These are phyloP conservation scores for Goniozus legneri DNA, from an alignment of 1,140 invertebrate species.

Conservation along the genomic window DNA sequence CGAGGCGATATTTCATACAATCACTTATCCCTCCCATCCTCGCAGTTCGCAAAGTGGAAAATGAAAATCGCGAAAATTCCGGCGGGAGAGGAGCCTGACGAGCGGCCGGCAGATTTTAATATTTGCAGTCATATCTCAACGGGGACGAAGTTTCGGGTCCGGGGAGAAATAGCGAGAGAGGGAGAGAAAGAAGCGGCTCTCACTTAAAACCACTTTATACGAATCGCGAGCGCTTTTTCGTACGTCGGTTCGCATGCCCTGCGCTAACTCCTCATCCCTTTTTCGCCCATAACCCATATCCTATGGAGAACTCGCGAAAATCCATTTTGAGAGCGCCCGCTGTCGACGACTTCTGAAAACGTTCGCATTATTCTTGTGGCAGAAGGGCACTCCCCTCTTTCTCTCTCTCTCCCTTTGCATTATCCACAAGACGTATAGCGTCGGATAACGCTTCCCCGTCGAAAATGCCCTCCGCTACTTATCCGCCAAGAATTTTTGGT, in stretches of 20 bases:
- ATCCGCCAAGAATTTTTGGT: neutral
- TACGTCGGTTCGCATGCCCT: conserved; percentile 15
- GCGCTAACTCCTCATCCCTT: neutral
- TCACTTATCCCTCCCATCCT: too few species aligned
- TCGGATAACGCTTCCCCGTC: conserved; percentile 22
- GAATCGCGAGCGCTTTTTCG: conserved; percentile 33
- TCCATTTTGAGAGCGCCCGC: conserved; percentile 20
- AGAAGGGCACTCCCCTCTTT: too few species aligned
- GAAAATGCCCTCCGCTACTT: conserved; percentile 7
- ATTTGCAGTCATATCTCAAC: conserved; percentile 42
- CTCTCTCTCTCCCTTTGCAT: conserved; percentile 22
- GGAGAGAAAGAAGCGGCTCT: conserved; percentile 30
- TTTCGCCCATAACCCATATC: conserved; percentile 21
- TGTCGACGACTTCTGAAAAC: conserved; percentile 28
- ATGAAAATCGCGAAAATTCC: conserved; percentile 1
- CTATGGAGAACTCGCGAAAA: conserved; percentile 27
- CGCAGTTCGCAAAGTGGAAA: neutral
- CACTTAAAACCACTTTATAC: conserved; percentile 43
- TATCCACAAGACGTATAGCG: conserved; percentile 26
- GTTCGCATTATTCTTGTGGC: conserved; percentile 32
- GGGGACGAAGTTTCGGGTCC: conserved; percentile 28
- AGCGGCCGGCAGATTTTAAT: conserved; percentile 39
- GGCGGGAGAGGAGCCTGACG: conserved; percentile 10
- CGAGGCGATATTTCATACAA: too few species aligned
- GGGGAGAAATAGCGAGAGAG: conserved; percentile 15